These are phyloP conservation scores for Mus spretus DNA, from an alignment of 2,797 vertebrate genomes.

Conservation along the genomic window DNA sequence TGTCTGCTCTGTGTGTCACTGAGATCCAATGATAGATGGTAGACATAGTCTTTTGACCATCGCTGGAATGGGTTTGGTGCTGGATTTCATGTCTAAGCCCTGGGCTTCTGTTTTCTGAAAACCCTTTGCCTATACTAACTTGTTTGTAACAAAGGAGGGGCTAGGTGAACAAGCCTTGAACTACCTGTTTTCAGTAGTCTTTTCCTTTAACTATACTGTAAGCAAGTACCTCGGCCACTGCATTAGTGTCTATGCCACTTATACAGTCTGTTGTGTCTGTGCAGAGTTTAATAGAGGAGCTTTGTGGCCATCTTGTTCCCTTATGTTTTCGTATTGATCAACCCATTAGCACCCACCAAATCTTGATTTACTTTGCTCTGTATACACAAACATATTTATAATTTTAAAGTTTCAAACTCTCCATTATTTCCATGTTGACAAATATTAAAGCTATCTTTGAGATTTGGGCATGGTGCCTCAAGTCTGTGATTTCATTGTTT, in stretches of 20 bases:
- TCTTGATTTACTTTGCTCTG: not conserved
- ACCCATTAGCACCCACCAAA: not conserved
- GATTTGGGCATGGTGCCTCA: not conserved
- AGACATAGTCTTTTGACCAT: not conserved
- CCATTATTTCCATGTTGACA: not conserved
- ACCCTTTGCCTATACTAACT: not conserved
- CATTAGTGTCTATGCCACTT: not conserved
- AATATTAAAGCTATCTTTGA: not conserved
- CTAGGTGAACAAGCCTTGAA: not conserved
- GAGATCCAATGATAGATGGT: not conserved
- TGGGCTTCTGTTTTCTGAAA: not conserved
- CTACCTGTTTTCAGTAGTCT: not conserved
- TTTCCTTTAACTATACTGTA: not conserved
- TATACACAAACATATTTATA: not conserved
- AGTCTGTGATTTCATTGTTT: not conserved
- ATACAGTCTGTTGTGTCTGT: not conserved
- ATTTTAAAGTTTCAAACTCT: not conserved
- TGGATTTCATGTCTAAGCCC: not conserved
- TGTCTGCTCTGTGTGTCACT: not conserved
- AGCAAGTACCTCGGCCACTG: not conserved
- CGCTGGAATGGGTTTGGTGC: not conserved
- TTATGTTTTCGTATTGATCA: not conserved
- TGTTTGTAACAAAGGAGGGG: no score
- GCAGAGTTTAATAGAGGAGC: not conserved
- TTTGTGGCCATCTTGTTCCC: not conserved